Evolutionary conservation across 2,797 vertebrate species (phyloP).

Genomic region (Oreochromis grahami): DNA sequence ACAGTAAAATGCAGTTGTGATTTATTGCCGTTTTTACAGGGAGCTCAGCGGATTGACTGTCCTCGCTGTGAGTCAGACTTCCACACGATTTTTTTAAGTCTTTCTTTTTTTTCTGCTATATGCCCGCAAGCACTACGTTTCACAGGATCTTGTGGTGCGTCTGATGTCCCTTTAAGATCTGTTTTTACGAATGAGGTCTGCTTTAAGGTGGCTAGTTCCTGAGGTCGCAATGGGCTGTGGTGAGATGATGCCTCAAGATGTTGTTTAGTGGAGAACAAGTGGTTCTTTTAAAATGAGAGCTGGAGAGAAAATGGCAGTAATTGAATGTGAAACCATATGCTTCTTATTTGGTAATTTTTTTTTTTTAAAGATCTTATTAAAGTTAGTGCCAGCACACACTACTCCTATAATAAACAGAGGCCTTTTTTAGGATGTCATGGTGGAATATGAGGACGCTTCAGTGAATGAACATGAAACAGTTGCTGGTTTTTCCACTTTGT

Average conservation of each 20-base stretch:
- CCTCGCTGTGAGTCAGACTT: not conserved
- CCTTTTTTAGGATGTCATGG: conserved; percentile 17
- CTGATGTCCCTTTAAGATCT: conserved; percentile 38
- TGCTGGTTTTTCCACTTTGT: not conserved
- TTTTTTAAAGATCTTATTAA: conserved; percentile 37
- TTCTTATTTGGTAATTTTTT: conserved; percentile 60
- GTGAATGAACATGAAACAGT: not conserved
- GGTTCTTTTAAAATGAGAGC: conserved; percentile 59
- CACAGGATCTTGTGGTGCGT: conserved; percentile 24
- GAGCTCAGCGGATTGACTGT: not conserved
- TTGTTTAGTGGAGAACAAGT: conserved; percentile 54
- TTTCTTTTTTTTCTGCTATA: not conserved
- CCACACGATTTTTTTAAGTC: not conserved
- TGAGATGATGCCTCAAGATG: conserved; percentile 39
- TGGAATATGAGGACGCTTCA: conserved; percentile 14
- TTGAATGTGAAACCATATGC: conserved; percentile 69
- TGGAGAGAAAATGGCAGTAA: conserved; percentile 58
- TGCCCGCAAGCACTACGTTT: not conserved
- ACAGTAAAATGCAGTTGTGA: not conserved
- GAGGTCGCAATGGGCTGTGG: conserved; percentile 35
- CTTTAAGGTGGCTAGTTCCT: conserved; percentile 52
- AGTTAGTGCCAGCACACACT: conserved; percentile 50
- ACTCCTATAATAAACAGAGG: conserved; percentile 48
- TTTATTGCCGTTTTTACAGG: conserved; percentile 1
- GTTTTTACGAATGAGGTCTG: conserved; percentile 32